Base-by-base conservation (phyloP, 1,140 invertebrate species). In the Saccostrea cuccullata region DNA sequence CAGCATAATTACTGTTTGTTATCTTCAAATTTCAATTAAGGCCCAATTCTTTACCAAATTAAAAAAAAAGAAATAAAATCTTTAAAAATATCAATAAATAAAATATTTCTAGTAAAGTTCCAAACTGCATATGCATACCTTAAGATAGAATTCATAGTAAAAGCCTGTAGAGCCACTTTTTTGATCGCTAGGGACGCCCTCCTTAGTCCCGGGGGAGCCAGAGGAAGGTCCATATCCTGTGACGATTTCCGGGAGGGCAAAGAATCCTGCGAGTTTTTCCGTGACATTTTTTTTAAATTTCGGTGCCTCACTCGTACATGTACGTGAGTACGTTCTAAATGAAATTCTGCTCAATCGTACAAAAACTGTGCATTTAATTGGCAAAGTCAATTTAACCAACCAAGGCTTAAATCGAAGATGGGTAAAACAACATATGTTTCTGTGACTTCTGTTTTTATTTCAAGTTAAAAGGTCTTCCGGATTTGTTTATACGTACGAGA, bases 401-500 rank as follows among this genome's bases (percentile, higher is more conserved):
- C 26, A 11, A 36, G 26, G 26, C 26, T 26, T 36, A 73, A 73
- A 73, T 30, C 70, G 70, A 73, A 73, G 70, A 73, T 73, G 70
- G 70, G 26, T 73, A 73, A 73, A 73, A 73, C 26, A 73, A 73
- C 70, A 73, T 73, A 36, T 73, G 70, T 30, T 30, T 73, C 6
- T 26, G 26, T 30, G 23, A 26, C 13, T 73, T 23, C 67, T 30
- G 26, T 73, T 73, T 73, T 73, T 73, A 36, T 73, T 73, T 73
- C 70, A 12, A 23, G 8, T 73, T 30, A 26, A 73, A 73, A 30
- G 70, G 23, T 26, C 30, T 30, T 73, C 70, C 70, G 70, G 60
- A 67, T 67, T 67, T 67, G 60, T 67, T 67, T 67, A 23, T 67
- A 67, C 60, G 17, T 20, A 64, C 17, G 6, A n/a, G n/a, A 64